Evolutionary conservation across 2,888 invertebrate genomes (phyloP).

Genomic region (Cataglyphis cursor): DNA sequence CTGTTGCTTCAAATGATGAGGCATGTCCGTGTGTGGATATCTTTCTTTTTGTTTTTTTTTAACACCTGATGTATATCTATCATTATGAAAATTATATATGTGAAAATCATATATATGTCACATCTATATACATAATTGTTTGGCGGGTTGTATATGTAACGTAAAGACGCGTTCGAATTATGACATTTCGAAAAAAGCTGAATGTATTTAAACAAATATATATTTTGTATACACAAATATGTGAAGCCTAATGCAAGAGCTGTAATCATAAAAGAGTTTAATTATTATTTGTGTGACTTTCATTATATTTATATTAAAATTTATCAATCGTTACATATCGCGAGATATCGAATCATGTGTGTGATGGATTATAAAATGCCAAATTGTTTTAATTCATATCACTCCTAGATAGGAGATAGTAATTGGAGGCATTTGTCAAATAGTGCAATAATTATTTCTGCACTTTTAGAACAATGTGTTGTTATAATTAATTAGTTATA

Average conservation of each 20-base stretch:
- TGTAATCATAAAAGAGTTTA: neutral
- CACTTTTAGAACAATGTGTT: neutral
- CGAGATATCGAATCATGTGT: slow-evolving; percentile 10
- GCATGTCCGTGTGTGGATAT: neutral
- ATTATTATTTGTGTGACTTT: slow-evolving; percentile 10
- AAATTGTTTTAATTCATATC: neutral
- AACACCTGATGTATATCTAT: neutral
- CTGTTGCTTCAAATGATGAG: too few species aligned
- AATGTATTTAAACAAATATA: neutral
- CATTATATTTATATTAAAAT: neutral
- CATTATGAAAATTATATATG: neutral
- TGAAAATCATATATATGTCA: slow-evolving; percentile 29
- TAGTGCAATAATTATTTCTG: neutral
- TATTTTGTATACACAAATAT: slow-evolving; percentile 1
- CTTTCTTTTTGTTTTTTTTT: neutral
- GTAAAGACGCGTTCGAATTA: neutral
- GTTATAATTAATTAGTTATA: neutral
- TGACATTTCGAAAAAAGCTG: slow-evolving; percentile 1
- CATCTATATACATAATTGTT: slow-evolving; percentile 12
- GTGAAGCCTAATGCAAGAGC: slow-evolving; percentile 44
- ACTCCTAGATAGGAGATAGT: neutral
- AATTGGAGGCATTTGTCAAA: neutral
- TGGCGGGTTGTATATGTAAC: too few species aligned
- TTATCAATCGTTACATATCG: slow-evolving; percentile 9
- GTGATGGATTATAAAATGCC: neutral